Evolutionary conservation across 2,888 invertebrate species (phyloP).

Genomic region (Siphonodentalium dalli): DNA sequence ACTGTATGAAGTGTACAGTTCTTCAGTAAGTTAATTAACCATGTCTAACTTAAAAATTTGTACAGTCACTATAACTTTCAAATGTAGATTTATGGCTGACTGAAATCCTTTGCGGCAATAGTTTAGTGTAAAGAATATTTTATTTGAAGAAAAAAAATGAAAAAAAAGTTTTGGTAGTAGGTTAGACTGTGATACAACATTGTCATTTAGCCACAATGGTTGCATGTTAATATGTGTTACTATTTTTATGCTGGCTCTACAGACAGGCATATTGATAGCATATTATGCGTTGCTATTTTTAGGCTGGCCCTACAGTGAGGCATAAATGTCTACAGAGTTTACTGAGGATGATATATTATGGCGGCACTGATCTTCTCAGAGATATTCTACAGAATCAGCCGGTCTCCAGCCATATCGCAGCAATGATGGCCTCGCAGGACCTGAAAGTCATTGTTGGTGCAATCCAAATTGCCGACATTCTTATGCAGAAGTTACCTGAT

Average conservation of each 20-base stretch:
- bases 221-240: too few relatives aligned
- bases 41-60: not conserved
- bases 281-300: conserved; percentile 13
- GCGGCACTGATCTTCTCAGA: conserved; percentile 83
- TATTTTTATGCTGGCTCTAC: too few relatives aligned
- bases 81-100: not conserved
- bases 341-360: conserved; percentile 94
- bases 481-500: conserved; percentile 95
- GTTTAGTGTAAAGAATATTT: too few relatives aligned
- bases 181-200: not conserved
- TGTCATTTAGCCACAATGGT: too few relatives aligned
- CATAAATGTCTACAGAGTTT: conserved; percentile 96
- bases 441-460: conserved; percentile 96
- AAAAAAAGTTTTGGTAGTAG: not conserved
- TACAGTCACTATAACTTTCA: not conserved
- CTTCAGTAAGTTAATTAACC: conserved; percentile 71
- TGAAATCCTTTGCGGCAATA: not conserved
- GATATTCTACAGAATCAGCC: conserved; percentile 68
- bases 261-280: too few relatives aligned
- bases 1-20: conserved; percentile 97
- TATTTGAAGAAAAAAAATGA: not conserved
- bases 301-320: conserved; percentile 94
- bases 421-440: conserved; percentile 97
- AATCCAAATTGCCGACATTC: conserved; percentile 93
- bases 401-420: conserved; percentile 89